phyloP scores from a whole-genome alignment of 2,888 invertebrate species.

The Pinctada fucata region DNA sequence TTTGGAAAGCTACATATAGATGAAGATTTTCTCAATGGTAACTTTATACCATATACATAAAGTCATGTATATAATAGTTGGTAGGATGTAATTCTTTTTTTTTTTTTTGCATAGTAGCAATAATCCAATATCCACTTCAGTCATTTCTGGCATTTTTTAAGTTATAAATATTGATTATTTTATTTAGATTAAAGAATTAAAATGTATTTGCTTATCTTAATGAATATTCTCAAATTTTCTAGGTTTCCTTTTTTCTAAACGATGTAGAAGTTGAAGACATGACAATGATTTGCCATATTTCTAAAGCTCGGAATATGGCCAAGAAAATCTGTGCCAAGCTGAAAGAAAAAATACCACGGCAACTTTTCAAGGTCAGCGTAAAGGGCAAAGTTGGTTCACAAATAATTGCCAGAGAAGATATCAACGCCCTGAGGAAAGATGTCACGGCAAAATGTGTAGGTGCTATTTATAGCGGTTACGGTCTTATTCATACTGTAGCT shows the following conservation, averaged over 20 bases:
- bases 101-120: too few relatives aligned
- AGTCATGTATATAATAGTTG: too few relatives aligned
- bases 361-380: conserved; percentile 89
- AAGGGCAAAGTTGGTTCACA: conserved; percentile 90
- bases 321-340: conserved; percentile 84
- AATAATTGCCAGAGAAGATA: conserved; percentile 89
- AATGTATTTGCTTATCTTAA: too few relatives aligned
- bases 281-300: conserved; percentile 87
- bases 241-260: conserved; percentile 89
- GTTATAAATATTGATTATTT: too few relatives aligned
- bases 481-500: too few relatives aligned
- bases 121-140: too few relatives aligned
- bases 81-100: too few relatives aligned
- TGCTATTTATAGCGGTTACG: conserved; percentile 29
- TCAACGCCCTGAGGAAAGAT: conserved; percentile 93
- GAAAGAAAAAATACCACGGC: conserved; percentile 90
- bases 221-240: conserved; percentile 45
- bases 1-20: too few relatives aligned
- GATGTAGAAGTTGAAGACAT: conserved; percentile 89
- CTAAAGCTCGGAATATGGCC: conserved; percentile 78
- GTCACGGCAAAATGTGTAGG: conserved; percentile 94
- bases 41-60: too few relatives aligned
- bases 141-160: too few relatives aligned
- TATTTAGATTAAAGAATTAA: too few relatives aligned
- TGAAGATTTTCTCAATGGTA: too few relatives aligned